Percentiles rank a stretch among this genome's conserved stretches.
These are phyloP conservation scores for Tethea ocularis DNA, from an alignment of 2,888 invertebrate species.

Conservation along the genomic window DNA sequence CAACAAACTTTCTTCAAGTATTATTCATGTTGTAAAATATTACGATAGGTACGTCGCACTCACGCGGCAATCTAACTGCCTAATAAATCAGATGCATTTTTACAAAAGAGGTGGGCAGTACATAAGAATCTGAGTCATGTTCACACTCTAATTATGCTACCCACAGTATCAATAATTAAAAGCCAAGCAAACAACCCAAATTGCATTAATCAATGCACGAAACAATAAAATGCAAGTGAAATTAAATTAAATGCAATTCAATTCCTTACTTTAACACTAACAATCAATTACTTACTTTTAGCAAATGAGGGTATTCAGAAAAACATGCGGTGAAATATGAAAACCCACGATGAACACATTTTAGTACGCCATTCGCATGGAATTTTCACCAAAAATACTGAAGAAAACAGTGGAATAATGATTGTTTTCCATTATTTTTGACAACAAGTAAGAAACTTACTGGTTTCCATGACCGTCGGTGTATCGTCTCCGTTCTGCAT, in stretches of 20 bases:
- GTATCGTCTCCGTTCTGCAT: constrained; percentile 81
- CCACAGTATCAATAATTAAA: constrained; percentile 75
- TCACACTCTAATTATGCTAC: constrained; percentile 82
- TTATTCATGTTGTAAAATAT: constrained; percentile 16
- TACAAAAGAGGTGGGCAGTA: constrained; percentile 65
- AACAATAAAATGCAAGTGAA: constrained; percentile 68
- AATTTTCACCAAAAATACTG: constrained; percentile 42
- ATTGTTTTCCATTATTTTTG: constrained; percentile 66
- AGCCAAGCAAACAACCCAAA: constrained; percentile 71
- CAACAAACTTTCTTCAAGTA: constrained; percentile 15
- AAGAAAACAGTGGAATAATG: constrained; percentile 62
- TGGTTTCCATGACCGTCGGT: constrained; percentile 64
- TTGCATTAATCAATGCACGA: constrained; percentile 69
- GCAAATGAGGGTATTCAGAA: constrained; percentile 59
- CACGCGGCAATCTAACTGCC: constrained; percentile 28
- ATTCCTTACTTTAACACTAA: constrained; percentile 30
- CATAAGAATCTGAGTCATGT: constrained; percentile 70
- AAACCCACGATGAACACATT: constrained; percentile 23
- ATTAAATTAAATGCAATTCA: constrained; percentile 43
- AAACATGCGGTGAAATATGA: constrained; percentile 41
- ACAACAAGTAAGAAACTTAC: constrained; percentile 71
- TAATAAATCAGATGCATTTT: constrained; percentile 66
- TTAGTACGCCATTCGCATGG: constrained; percentile 26
- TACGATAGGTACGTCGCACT: constrained; percentile 13
- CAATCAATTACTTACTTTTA: constrained; percentile 31